Conservation (phyloP, 1,140 invertebrate genomes). For the Tetramorium simillimum region DNA sequence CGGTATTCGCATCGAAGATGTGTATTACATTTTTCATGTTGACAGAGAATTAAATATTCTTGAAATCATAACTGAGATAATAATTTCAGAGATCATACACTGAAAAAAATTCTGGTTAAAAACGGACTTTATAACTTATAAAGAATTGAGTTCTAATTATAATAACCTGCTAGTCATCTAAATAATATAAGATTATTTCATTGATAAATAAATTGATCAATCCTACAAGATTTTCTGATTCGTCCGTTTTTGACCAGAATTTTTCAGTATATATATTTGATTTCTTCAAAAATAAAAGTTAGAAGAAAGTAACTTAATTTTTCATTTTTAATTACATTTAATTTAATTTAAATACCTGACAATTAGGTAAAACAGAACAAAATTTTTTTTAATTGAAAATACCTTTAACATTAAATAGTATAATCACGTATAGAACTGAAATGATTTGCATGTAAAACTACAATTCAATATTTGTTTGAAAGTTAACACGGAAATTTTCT, state of each 20-base stretch:
- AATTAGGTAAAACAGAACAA: background rate
- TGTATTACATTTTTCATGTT: background rate
- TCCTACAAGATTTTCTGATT: no score
- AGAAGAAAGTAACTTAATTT: no score
- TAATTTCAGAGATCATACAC: no score
- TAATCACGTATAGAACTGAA: background rate
- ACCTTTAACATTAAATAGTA: background rate
- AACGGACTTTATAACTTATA: no score
- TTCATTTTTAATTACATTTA: background rate
- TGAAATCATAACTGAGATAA: background rate
- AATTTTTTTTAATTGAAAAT: background rate
- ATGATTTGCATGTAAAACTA: background rate
- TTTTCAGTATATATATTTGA: background rate
- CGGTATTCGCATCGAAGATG: background rate
- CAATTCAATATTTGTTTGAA: background rate
- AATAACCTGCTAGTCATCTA: no score
- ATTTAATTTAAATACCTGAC: background rate
- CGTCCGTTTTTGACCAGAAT: no score
- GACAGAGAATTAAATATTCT: background rate
- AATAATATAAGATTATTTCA: no score
- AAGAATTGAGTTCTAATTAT: no score
- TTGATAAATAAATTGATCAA: no score
- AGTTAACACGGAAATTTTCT: background rate
- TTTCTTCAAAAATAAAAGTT: background rate
- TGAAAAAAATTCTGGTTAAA: no score